Percentiles rank a stretch among this genome's conserved stretches.
Conservation (phyloP, 2,888 invertebrate genomes). For the Xestia xanthographa region DNA sequence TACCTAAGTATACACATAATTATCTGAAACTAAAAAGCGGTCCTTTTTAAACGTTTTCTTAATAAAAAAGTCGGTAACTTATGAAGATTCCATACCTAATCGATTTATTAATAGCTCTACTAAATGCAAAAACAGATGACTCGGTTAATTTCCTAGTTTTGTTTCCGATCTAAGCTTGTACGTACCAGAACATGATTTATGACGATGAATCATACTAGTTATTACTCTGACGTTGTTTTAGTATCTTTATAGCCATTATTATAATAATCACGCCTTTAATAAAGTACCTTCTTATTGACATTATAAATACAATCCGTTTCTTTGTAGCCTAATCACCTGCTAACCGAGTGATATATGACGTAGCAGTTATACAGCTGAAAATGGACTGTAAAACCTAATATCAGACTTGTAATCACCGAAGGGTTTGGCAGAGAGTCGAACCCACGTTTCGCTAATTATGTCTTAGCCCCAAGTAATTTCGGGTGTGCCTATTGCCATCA, state of each 20-base stretch:
- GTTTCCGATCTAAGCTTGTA: neutral
- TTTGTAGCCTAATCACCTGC: conserved; percentile 6
- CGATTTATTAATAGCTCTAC: neutral
- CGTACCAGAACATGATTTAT: neutral
- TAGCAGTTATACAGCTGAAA: neutral
- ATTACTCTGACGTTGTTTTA: conserved; percentile 6
- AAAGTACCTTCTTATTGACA: conserved; percentile 14
- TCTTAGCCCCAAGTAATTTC: neutral
- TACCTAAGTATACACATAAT: too few species aligned
- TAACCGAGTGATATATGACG: neutral
- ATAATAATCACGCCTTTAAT: conserved; percentile 18
- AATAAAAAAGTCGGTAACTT: neutral
- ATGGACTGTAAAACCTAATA: neutral
- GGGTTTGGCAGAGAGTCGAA: neutral
- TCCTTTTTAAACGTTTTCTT: neutral
- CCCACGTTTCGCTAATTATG: neutral
- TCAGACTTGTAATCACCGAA: neutral
- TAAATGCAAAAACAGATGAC: neutral
- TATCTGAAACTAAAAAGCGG: too few species aligned
- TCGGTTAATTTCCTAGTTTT: conserved; percentile 14
- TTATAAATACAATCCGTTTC: conserved; percentile 12
- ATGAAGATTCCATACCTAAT: neutral
- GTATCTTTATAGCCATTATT: conserved; percentile 3
- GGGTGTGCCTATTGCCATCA: neutral
- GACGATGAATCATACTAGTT: conserved; percentile 22